Evolutionary conservation across 2,888 invertebrate genomes (phyloP).

Genomic region (Luperina testacea): DNA sequence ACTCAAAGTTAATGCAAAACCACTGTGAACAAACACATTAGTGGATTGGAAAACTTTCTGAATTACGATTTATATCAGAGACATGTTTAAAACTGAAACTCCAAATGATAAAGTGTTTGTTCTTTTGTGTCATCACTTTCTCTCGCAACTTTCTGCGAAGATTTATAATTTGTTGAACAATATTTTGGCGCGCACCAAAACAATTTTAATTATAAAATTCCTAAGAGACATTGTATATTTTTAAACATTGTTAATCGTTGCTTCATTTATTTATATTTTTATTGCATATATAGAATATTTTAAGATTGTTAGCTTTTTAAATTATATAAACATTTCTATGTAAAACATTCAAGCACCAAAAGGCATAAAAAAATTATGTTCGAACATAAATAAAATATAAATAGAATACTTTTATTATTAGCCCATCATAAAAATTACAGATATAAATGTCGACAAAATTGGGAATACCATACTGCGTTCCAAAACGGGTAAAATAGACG

Average conservation of each 20-base stretch:
- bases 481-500: too few species aligned
- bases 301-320: too few species aligned
- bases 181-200: slow-evolving; percentile 39
- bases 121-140: slow-evolving; percentile 56
- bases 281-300: too few species aligned
- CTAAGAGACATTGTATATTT: neutral
- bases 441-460: neutral
- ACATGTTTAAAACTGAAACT: slow-evolving; percentile 58
- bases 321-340: too few species aligned
- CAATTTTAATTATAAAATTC: slow-evolving; percentile 29
- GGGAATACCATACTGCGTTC: too few species aligned
- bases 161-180: slow-evolving; percentile 57
- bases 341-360: too few species aligned
- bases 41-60: slow-evolving; percentile 71
- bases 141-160: slow-evolving; percentile 45
- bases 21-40: slow-evolving; percentile 68
- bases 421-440: neutral
- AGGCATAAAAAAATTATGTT: too few species aligned
- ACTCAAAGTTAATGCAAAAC: slow-evolving; percentile 18
- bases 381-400: too few species aligned
- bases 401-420: too few species aligned
- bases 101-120: slow-evolving; percentile 57
- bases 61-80: slow-evolving; percentile 64
- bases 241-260: neutral
- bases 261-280: neutral